phyloP scores from a whole-genome alignment of 2,797 vertebrate species.

The Lemur catta region DNA sequence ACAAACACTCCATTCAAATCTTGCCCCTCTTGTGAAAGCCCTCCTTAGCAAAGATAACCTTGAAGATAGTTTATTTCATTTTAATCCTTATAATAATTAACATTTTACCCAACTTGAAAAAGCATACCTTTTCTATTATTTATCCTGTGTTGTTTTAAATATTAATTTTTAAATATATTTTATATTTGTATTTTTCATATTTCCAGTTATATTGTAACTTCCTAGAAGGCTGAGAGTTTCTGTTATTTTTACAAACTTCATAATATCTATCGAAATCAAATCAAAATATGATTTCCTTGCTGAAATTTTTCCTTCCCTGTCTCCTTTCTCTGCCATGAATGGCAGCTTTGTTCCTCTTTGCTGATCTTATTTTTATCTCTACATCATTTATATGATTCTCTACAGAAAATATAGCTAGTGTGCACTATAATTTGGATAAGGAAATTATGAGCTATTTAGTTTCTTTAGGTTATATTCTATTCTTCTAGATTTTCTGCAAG shows the following conservation, averaged over 20 bases:
- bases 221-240: background rate
- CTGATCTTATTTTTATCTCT: background rate
- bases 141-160: background rate
- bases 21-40: background rate
- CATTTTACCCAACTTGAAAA: background rate
- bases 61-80: background rate
- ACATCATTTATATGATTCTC: background rate
- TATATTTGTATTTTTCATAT: background rate
- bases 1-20: background rate
- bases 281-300: background rate
- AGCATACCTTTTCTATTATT: background rate
- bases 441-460: background rate
- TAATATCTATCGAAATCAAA: background rate
- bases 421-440: background rate
- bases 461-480: background rate
- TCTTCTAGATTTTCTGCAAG: background rate
- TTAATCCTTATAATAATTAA: background rate
- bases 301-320: background rate
- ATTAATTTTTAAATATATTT: background rate
- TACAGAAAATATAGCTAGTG: background rate
- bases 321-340: rapidly evolving
- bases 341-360: background rate
- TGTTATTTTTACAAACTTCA: background rate
- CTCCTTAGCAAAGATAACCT: background rate
- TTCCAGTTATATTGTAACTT: background rate